These are phyloP conservation scores for Catocala fraxini DNA, from an alignment of 2,888 invertebrate species.

Conservation along the genomic window DNA sequence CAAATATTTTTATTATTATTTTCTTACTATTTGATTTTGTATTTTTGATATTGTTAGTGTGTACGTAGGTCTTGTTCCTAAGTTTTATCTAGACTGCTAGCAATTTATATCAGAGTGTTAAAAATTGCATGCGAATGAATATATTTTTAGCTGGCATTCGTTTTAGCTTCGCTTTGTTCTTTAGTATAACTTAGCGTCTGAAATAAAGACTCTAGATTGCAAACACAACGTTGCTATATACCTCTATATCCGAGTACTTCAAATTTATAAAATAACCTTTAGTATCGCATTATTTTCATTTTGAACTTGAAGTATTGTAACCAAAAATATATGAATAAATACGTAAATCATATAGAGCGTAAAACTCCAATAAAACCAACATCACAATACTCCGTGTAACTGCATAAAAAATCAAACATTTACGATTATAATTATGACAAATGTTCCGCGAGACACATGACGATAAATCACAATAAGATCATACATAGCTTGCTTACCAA, in stretches of 20 bases:
- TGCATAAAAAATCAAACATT: conserved; percentile 20
- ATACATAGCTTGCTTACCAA: conserved; percentile 67
- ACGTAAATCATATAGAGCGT: not conserved
- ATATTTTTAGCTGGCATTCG: conserved; percentile 33
- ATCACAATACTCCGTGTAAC: not conserved
- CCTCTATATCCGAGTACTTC: too few relatives aligned
- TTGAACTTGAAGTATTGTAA: too few relatives aligned
- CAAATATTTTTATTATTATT: conserved; percentile 13
- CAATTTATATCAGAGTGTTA: conserved; percentile 34
- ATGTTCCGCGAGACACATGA: conserved; percentile 53
- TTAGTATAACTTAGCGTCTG: not conserved
- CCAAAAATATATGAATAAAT: not conserved
- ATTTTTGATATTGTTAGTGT: not conserved
- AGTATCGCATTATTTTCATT: too few relatives aligned
- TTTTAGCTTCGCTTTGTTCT: conserved; percentile 1
- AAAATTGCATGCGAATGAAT: conserved; percentile 38
- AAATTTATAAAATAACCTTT: too few relatives aligned
- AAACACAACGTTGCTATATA: too few relatives aligned
- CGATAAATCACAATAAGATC: conserved; percentile 69
- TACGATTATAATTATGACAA: conserved; percentile 62
- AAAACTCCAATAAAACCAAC: not conserved
- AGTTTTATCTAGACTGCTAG: conserved; percentile 18
- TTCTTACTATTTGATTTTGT: conserved; percentile 11
- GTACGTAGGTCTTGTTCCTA: conserved; percentile 8
- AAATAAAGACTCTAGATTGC: not conserved